Conservation (phyloP, 1,140 invertebrate genomes). For the Procambarus virginalis region DNA sequence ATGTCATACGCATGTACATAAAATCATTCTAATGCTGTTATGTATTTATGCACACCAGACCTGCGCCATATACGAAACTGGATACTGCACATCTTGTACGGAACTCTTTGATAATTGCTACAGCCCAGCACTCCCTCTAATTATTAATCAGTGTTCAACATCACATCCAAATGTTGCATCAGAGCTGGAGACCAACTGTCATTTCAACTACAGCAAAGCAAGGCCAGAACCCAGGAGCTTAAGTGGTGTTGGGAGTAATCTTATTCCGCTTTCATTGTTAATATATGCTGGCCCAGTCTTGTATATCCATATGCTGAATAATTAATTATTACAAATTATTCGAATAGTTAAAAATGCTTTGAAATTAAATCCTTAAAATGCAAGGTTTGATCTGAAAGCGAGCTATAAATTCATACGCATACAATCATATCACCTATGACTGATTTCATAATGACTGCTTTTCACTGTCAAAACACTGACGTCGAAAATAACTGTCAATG, state of each 20-base stretch:
- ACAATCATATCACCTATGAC: too few species aligned
- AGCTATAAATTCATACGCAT: too few species aligned
- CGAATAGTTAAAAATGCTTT: too few species aligned
- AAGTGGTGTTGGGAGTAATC: background rate
- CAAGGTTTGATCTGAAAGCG: too few species aligned
- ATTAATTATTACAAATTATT: too few species aligned
- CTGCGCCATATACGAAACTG: background rate
- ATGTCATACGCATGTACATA: too few species aligned
- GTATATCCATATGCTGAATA: too few species aligned
- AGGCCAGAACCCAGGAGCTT: background rate
- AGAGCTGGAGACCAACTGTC: background rate
- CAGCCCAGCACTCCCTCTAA: background rate
- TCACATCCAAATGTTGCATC: background rate
- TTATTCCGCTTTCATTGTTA: background rate
- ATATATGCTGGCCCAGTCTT: too few species aligned
- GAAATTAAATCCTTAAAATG: too few species aligned
- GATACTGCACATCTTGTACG: background rate
- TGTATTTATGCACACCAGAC: background rate
- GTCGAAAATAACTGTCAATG: too few species aligned
- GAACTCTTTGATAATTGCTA: background rate
- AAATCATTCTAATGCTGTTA: background rate
- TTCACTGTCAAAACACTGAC: too few species aligned
- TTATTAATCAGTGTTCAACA: background rate
- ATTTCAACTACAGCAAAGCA: background rate
- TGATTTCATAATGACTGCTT: too few species aligned